Evolutionary conservation across 2,888 invertebrate species (phyloP).

Genomic region (Helobdella robusta): DNA sequence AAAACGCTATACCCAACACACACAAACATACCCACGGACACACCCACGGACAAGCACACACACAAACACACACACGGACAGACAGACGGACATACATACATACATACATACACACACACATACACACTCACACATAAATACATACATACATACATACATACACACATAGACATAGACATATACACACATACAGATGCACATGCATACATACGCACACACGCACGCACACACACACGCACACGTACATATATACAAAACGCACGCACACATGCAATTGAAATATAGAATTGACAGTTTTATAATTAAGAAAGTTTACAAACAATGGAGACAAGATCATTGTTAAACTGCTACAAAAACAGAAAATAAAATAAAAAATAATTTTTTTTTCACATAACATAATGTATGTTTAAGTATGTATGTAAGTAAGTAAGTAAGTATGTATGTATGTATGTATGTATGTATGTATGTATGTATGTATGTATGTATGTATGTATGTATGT

Average conservation of each 20-base stretch:
- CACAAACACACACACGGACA: too few species aligned
- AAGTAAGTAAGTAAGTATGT: not conserved
- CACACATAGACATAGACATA: constrained; percentile 15
- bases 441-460: not conserved
- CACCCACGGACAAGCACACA: too few species aligned
- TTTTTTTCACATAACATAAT: too few species aligned
- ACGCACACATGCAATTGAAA: constrained; percentile 7
- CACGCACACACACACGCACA: constrained; percentile 14
- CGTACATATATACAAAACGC: constrained; percentile 13
- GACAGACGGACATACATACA: too few species aligned
- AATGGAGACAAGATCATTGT: too few species aligned
- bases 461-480: not conserved
- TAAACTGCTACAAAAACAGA: too few species aligned
- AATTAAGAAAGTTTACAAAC: too few species aligned
- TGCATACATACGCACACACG: constrained; percentile 8
- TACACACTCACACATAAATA: constrained; percentile 10
- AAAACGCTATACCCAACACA: not conserved
- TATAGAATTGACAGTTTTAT: too few species aligned
- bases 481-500: not conserved
- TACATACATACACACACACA: constrained; percentile 10
- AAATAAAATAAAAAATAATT: too few species aligned
- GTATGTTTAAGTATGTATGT: not conserved
- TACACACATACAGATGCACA: constrained; percentile 11
- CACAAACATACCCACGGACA: constrained; percentile 9
- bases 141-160: constrained; percentile 11